phyloP scores from a whole-genome alignment of 2,797 vertebrate genomes.

The Acipenser ruthenus region DNA sequence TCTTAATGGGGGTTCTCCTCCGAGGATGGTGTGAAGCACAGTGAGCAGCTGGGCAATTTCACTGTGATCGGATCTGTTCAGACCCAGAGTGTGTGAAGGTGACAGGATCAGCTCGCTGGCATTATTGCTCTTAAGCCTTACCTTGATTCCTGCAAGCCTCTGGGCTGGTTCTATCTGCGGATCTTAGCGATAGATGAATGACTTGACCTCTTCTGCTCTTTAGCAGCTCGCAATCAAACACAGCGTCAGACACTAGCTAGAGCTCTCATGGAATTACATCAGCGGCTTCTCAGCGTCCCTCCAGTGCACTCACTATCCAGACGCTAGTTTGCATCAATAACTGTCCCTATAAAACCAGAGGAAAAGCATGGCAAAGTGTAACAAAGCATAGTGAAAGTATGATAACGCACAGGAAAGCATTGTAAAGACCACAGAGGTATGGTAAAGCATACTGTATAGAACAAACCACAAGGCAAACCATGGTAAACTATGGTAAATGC shows the following conservation, averaged over 20 bases:
- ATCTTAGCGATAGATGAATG: neutral
- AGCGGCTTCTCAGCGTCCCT: no score
- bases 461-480: no score
- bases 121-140: conserved; percentile 14
- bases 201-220: conserved; percentile 6
- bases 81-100: conserved; percentile 22
- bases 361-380: no score
- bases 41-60: conserved; percentile 31
- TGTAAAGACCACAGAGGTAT: no score
- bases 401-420: no score
- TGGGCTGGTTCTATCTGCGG: neutral
- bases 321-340: no score
- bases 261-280: neutral
- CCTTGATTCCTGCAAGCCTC: neutral
- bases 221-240: neutral
- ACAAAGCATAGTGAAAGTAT: no score
- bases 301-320: no score
- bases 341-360: no score
- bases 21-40: conserved; percentile 15
- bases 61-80: conserved; percentile 28
- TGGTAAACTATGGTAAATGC: no score
- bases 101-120: conserved; percentile 17
- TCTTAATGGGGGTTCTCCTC: conserved; percentile 34
- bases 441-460: no score
- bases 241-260: neutral